A percentile compares a stretch with the other conserved stretches of the same genome.
Conservation (phyloP, 2,888 invertebrate genomes). For the Synanthedon tipuliformis region DNA sequence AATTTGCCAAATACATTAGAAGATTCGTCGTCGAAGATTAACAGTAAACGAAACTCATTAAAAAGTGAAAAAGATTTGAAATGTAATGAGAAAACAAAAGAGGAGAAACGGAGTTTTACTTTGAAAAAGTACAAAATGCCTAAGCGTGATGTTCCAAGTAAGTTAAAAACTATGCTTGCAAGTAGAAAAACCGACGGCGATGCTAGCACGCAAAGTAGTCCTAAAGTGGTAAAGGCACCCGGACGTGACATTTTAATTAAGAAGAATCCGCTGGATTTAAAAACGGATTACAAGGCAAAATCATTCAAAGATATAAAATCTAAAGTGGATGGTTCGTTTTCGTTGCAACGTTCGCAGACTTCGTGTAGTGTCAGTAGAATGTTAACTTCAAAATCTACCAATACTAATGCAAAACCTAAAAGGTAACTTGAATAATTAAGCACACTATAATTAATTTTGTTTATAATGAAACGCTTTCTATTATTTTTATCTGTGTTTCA, state of each 20-base stretch:
- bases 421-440: constrained; percentile 28
- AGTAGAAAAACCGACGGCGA: constrained; percentile 66
- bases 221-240: constrained; percentile 69
- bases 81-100: constrained; percentile 51
- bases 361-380: constrained; percentile 60
- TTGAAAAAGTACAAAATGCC: constrained; percentile 83
- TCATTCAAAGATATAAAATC: constrained; percentile 90
- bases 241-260: constrained; percentile 76
- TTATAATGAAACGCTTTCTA: background rate
- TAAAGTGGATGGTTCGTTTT: constrained; percentile 75
- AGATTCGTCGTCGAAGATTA: constrained; percentile 45
- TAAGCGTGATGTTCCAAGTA: constrained; percentile 80
- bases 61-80: constrained; percentile 52
- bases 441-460: background rate
- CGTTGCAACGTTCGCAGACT: constrained; percentile 60
- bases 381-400: constrained; percentile 55
- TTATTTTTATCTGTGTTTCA: constrained; percentile 13
- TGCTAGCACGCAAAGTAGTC: constrained; percentile 70
- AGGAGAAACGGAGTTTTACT: constrained; percentile 65
- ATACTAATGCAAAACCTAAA: constrained; percentile 56
- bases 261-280: constrained; percentile 76
- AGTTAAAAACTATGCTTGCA: constrained; percentile 78
- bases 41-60: constrained; percentile 56
- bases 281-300: constrained; percentile 77
- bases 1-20: constrained; percentile 26